phyloP scores from a whole-genome alignment of 2,888 invertebrate species.

The Mythimna vitellina region DNA sequence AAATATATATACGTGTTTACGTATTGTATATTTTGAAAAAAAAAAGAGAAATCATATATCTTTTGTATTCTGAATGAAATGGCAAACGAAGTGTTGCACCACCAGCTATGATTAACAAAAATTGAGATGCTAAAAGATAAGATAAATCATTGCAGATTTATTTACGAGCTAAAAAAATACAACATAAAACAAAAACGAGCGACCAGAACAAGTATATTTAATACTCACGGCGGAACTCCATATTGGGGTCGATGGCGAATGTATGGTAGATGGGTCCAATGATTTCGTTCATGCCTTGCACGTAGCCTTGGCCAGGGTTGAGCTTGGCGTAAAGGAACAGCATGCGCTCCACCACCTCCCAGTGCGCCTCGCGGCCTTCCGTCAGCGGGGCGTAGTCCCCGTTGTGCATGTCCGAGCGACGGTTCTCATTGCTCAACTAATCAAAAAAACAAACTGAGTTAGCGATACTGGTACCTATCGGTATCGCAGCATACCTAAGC shows the following conservation, averaged over 20 bases:
- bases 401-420: conserved; percentile 84
- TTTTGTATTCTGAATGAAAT: too few species aligned
- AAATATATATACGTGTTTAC: too few species aligned
- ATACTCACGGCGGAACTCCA: conserved; percentile 93
- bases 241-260: conserved; percentile 97
- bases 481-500: too few species aligned
- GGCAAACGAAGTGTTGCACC: too few species aligned
- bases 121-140: too few species aligned
- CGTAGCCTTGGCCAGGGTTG: conserved; percentile 99
- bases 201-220: background rate
- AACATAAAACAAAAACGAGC: background rate
- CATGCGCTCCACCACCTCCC: conserved; percentile 99
- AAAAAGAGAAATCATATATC: too few species aligned
- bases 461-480: too few species aligned
- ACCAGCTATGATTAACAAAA: too few species aligned
- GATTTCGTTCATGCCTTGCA: conserved; percentile 99
- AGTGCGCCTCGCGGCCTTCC: conserved; percentile 98
- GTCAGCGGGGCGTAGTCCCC: conserved; percentile 95
- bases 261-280: conserved; percentile 99
- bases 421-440: conserved; percentile 93
- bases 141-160: background rate
- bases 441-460: conserved; percentile 81
- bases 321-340: conserved; percentile 99
- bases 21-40: too few species aligned
- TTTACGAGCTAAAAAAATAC: background rate